phyloP scores from a whole-genome alignment of 2,888 invertebrate genomes.

The Lymantria monacha region DNA sequence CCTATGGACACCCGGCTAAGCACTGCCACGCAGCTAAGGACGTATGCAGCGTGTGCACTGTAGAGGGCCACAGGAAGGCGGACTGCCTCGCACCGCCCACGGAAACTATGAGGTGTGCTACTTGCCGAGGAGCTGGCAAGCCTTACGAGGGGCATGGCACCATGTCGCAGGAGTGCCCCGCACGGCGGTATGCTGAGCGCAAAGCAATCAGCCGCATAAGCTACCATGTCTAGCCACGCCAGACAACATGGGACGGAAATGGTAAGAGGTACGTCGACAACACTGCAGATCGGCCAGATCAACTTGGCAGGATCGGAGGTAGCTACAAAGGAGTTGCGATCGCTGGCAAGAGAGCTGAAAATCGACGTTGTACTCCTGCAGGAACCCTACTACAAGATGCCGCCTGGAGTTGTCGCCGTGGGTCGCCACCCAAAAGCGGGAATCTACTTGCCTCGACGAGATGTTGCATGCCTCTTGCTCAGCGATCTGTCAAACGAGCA shows the following conservation, averaged over 20 bases:
- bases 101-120: background rate
- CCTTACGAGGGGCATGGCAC: background rate
- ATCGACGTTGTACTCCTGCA: background rate
- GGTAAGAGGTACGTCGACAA: background rate
- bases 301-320: background rate
- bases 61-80: background rate
- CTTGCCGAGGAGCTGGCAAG: background rate
- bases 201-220: background rate
- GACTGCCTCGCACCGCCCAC: background rate
- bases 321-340: background rate
- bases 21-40: background rate
- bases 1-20: background rate
- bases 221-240: background rate
- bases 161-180: background rate
- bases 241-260: background rate
- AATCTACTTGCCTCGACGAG: background rate
- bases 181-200: background rate
- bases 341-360: background rate
- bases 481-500: background rate
- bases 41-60: background rate
- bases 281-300: background rate
- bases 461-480: background rate
- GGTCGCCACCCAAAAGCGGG: background rate
- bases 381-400: background rate
- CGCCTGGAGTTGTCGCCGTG: background rate